Conservation (phyloP, 2,888 invertebrate genomes). For the Pycnomerus fuliginosus region DNA sequence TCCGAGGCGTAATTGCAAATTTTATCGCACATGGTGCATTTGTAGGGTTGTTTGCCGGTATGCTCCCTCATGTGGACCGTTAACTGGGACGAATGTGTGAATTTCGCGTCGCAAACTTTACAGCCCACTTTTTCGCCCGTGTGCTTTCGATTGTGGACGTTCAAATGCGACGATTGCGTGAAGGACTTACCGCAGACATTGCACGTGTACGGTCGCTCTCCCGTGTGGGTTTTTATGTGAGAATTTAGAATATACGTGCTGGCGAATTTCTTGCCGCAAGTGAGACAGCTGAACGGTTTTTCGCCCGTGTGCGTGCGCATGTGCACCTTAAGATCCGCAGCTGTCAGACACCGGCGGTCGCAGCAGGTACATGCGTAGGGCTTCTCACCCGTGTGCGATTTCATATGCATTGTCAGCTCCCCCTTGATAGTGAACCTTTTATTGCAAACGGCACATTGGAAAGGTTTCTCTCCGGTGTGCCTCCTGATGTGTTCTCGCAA, state of each 20-base stretch:
- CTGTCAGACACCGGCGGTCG: slow-evolving; percentile 58
- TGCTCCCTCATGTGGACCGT: slow-evolving; percentile 50
- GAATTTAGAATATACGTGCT: slow-evolving; percentile 62
- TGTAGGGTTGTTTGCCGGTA: slow-evolving; percentile 49
- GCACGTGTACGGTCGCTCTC: slow-evolving; percentile 62
- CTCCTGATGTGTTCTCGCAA: slow-evolving; percentile 47
- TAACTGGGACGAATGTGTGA: slow-evolving; percentile 50
- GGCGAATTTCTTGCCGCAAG: slow-evolving; percentile 56
- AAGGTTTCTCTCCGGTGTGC: slow-evolving; percentile 51
- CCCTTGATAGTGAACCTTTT: slow-evolving; percentile 50
- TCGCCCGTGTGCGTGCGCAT: slow-evolving; percentile 52
- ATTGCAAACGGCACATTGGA: slow-evolving; percentile 47
- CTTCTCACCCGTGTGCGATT: slow-evolving; percentile 57
- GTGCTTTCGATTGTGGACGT: slow-evolving; percentile 60
- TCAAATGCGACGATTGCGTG: slow-evolving; percentile 62
- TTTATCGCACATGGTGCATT: slow-evolving; percentile 49
- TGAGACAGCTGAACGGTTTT: slow-evolving; percentile 45
- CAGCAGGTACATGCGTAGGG: slow-evolving; percentile 59
- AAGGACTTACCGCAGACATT: slow-evolving; percentile 60
- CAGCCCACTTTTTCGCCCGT: slow-evolving; percentile 56
- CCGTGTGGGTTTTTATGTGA: slow-evolving; percentile 63
- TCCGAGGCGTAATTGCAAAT: slow-evolving; percentile 47
- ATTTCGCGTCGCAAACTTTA: slow-evolving; percentile 45
- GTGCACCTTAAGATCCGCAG: slow-evolving; percentile 56
- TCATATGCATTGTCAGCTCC: slow-evolving; percentile 54